phyloP scores from a whole-genome alignment of 2,797 vertebrate genomes.

The Diplodus sargus region DNA sequence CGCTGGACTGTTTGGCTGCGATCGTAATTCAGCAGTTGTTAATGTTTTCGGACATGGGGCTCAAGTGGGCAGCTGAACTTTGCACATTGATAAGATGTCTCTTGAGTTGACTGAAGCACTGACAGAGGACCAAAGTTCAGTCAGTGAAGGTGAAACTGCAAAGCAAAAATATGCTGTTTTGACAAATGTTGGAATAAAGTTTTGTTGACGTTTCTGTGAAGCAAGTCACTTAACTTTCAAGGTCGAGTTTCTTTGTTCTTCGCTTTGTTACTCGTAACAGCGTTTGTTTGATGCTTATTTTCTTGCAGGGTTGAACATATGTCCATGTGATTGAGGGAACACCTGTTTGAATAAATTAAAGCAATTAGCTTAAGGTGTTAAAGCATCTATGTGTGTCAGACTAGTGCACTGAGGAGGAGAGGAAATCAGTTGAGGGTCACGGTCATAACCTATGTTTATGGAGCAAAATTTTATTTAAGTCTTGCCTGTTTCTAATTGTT shows the following conservation, averaged over 20 bases:
- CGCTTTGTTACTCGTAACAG: neutral
- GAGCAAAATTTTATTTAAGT: conserved; percentile 5
- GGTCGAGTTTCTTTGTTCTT: neutral
- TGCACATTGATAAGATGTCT: conserved; percentile 47
- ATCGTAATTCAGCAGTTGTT: neutral
- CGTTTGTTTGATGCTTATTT: neutral
- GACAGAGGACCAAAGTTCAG: conserved; percentile 68
- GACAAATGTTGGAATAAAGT: neutral
- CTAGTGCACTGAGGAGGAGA: neutral
- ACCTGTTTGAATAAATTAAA: neutral
- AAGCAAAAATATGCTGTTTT: neutral
- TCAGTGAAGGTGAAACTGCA: neutral
- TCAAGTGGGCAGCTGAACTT: conserved; percentile 52
- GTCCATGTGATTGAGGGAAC: neutral
- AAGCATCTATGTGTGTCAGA: neutral
- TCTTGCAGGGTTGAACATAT: neutral
- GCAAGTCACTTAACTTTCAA: neutral
- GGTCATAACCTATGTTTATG: no score
- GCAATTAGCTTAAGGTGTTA: neutral
- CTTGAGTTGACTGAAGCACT: neutral
- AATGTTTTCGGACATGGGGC: neutral
- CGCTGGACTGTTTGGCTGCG: neutral
- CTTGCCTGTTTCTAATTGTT: neutral
- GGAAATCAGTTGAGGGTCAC: neutral
- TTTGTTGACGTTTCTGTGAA: neutral